These are phyloP conservation scores for Cottus gobio DNA, from an alignment of 2,113 vertebrate species.

Conservation along the genomic window DNA sequence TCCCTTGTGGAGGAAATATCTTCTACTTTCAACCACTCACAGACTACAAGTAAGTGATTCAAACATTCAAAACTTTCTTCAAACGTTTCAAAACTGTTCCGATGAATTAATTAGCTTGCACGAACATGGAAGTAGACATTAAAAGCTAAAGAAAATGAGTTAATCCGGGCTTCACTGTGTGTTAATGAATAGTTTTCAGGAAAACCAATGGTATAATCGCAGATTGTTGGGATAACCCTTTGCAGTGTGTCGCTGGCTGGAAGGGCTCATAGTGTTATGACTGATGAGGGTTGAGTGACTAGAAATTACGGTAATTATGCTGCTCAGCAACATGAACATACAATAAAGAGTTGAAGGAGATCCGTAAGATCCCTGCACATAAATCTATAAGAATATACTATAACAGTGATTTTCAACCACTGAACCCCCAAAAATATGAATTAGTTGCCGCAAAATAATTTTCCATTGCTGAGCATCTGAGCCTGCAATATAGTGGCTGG, in stretches of 20 bases:
- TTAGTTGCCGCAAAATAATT: no score
- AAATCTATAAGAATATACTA: no score
- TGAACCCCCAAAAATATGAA: no score
- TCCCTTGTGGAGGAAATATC: background rate
- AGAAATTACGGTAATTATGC: conserved; percentile 10
- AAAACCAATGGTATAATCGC: conserved; percentile 32
- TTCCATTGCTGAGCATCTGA: no score
- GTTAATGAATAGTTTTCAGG: conserved; percentile 31
- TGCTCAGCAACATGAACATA: conserved; percentile 12
- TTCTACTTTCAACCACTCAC: background rate
- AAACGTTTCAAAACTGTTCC: background rate
- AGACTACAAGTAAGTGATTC: background rate
- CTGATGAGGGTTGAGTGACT: conserved; percentile 1
- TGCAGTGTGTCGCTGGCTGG: background rate
- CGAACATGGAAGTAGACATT: conserved; percentile 6
- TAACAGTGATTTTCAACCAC: no score
- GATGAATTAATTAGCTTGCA: background rate
- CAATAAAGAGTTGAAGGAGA: background rate
- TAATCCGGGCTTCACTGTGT: conserved; percentile 28
- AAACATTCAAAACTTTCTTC: background rate
- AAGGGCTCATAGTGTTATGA: background rate
- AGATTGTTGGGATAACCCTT: conserved; percentile 3
- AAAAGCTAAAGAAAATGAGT: background rate
- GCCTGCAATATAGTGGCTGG: no score
- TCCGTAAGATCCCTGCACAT: background rate